Percentiles rank a stretch among this genome's conserved stretches.
These are phyloP conservation scores for Latrodectus elegans DNA, from an alignment of 2,888 invertebrate species.

Conservation along the genomic window DNA sequence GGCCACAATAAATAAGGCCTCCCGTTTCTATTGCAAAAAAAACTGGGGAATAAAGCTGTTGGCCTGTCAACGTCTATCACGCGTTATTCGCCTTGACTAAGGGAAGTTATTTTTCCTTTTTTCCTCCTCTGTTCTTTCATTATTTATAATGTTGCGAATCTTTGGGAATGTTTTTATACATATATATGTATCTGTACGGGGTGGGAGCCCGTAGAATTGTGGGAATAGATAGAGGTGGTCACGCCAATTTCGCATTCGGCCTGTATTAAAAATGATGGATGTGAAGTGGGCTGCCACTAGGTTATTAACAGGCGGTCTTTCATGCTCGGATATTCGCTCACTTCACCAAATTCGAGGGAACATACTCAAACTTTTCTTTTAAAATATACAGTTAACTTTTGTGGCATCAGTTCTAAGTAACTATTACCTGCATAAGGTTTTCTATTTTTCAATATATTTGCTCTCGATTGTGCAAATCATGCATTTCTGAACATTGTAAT, in stretches of 20 bases:
- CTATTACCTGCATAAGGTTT: no score
- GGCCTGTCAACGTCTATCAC: slow-evolving; percentile 66
- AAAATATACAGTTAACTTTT: no score
- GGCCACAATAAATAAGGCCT: slow-evolving; percentile 59
- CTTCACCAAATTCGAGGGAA: slow-evolving; percentile 15
- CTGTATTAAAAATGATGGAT: slow-evolving; percentile 68
- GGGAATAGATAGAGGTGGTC: slow-evolving; percentile 61
- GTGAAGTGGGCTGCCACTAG: slow-evolving; percentile 64
- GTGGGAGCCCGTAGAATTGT: background rate
- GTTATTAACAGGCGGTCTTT: slow-evolving; percentile 67
- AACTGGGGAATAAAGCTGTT: slow-evolving; percentile 58
- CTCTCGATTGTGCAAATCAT: no score
- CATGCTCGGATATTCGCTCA: slow-evolving; percentile 37
- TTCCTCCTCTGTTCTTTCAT: slow-evolving; percentile 61
- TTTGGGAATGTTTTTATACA: slow-evolving; percentile 18
- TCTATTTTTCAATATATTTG: no score
- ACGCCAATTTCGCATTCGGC: slow-evolving; percentile 67
- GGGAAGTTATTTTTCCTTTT: slow-evolving; percentile 52
- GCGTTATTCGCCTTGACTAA: slow-evolving; percentile 55
- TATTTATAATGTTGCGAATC: slow-evolving; percentile 61
- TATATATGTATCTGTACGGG: background rate
- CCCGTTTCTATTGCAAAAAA: slow-evolving; percentile 1
- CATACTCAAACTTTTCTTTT: slow-evolving; percentile 28
- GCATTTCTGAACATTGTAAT: no score
- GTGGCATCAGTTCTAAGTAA: no score